Conservation (phyloP, 2,888 invertebrate genomes). For the Drosophila picticornis region DNA sequence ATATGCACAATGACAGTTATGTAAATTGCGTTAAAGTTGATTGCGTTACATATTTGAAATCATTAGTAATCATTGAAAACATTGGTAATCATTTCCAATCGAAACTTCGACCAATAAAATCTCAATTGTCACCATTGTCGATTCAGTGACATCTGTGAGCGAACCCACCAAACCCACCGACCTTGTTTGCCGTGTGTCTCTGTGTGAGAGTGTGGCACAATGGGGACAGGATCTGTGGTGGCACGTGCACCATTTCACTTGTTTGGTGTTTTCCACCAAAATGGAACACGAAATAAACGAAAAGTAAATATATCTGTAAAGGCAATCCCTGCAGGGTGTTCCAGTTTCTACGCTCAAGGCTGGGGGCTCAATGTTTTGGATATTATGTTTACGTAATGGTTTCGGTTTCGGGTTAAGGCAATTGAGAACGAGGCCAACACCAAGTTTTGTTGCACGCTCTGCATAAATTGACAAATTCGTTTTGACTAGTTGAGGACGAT, state of each 20-base stretch:
- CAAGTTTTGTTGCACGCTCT: constrained; percentile 10
- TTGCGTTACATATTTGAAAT: constrained; percentile 29
- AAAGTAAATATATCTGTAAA: constrained; percentile 23
- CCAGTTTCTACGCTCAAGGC: neutral
- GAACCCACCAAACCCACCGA: neutral
- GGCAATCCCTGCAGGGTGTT: neutral
- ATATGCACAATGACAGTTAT: constrained; percentile 12
- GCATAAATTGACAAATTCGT: constrained; percentile 49
- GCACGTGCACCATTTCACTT: constrained; percentile 36
- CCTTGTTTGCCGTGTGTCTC: neutral
- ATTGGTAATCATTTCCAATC: constrained; percentile 37
- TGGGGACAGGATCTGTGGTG: constrained; percentile 5
- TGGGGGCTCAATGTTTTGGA: neutral
- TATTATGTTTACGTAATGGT: neutral
- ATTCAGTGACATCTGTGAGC: constrained; percentile 41
- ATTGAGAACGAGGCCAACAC: constrained; percentile 29
- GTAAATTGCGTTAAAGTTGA: constrained; percentile 35
- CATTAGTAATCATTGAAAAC: constrained; percentile 48
- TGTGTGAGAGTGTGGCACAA: neutral
- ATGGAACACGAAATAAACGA: constrained; percentile 38
- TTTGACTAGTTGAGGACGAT: constrained; percentile 27
- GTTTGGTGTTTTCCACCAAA: constrained; percentile 29
- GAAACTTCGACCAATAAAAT: constrained; percentile 43
- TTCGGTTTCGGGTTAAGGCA: constrained; percentile 6
- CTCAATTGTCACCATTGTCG: constrained; percentile 60